Conservation (phyloP, 2,888 invertebrate genomes). For the Halictus ligatus region DNA sequence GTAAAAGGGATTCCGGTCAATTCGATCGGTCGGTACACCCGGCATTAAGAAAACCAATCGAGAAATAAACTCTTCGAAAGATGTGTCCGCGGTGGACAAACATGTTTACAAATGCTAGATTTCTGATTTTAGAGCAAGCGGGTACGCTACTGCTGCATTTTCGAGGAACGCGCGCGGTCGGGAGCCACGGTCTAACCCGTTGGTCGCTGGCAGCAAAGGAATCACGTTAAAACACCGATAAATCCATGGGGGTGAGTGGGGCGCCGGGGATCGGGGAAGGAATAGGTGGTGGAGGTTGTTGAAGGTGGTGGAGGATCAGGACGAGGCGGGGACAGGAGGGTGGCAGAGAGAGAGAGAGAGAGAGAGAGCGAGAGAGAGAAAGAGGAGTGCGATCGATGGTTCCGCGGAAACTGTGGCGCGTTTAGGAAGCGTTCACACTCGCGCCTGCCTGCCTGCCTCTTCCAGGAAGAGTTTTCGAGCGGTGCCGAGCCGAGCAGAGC, state of each 20-base stretch:
- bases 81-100: background rate
- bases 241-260: background rate
- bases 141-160: background rate
- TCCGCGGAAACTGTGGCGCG: constrained; percentile 14
- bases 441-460: constrained; percentile 14
- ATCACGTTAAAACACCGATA: constrained; percentile 20
- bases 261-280: background rate
- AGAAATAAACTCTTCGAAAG: background rate
- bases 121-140: background rate
- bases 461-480: background rate
- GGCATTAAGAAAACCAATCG: background rate
- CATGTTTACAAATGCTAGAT: constrained; percentile 7
- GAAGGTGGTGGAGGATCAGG: background rate
- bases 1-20: background rate
- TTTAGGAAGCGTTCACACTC: constrained; percentile 34
- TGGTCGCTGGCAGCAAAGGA: background rate
- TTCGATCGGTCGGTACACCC: background rate
- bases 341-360: background rate
- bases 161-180: background rate
- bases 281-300: background rate
- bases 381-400: constrained; percentile 13
- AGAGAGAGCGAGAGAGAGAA: background rate
- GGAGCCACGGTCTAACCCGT: background rate
- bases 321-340: background rate
- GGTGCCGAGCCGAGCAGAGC: background rate